These are phyloP conservation scores for Knipowitschia caucasica DNA, from an alignment of 2,797 vertebrate genomes.

Conservation along the genomic window DNA sequence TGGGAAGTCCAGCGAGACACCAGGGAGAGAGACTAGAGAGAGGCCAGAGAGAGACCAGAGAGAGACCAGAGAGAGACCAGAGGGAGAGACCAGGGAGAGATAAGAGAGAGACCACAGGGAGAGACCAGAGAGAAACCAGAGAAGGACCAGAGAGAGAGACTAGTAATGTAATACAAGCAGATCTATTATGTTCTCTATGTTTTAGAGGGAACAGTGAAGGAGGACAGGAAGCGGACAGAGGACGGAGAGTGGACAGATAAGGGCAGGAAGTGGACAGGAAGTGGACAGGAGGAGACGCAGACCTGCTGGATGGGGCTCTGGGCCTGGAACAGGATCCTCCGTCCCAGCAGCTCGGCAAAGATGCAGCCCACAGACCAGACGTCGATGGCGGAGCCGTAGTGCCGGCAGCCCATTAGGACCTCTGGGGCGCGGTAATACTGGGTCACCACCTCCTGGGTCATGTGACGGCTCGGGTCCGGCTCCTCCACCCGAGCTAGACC, in stretches of 20 bases:
- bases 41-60: too few relatives aligned
- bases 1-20: too few relatives aligned
- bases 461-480: slow-evolving; percentile 94
- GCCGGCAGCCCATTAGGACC: slow-evolving; percentile 99
- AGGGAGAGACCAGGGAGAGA: too few relatives aligned
- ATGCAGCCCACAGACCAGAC: slow-evolving; percentile 99
- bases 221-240: not conserved
- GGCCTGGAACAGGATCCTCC: slow-evolving; percentile 96
- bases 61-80: too few relatives aligned
- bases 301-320: slow-evolving; percentile 99
- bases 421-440: slow-evolving; percentile 98
- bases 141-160: not conserved
- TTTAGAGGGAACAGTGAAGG: not conserved
- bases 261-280: not conserved
- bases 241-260: not conserved
- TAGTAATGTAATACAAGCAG: too few relatives aligned
- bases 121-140: too few relatives aligned
- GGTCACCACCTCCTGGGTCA: slow-evolving; percentile 99
- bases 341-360: slow-evolving; percentile 92
- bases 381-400: slow-evolving; percentile 97
- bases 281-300: slow-evolving; percentile 7
- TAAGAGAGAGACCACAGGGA: too few relatives aligned
- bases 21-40: too few relatives aligned
- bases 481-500: slow-evolving; percentile 97
- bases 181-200: too few relatives aligned